phyloP scores from a whole-genome alignment of 1,140 invertebrate genomes.

The Ylistrum balloti region DNA sequence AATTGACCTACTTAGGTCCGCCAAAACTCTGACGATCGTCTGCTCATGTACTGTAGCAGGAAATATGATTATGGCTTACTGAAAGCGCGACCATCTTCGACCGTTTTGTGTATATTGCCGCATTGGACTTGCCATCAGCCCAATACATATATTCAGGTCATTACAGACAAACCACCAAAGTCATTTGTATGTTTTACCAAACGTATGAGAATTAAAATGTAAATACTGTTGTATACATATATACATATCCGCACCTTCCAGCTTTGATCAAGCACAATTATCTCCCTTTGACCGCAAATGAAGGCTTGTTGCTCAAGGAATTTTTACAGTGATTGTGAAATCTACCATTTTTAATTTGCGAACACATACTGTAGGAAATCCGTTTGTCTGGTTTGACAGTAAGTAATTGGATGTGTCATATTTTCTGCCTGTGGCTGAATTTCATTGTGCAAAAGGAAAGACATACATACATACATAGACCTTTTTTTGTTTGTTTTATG shows the following conservation, averaged over 20 bases:
- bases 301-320: not conserved
- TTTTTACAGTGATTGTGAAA: not conserved
- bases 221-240: not conserved
- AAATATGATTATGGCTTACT: constrained; percentile 1
- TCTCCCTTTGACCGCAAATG: not conserved
- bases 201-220: not conserved
- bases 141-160: not conserved
- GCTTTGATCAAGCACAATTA: not conserved
- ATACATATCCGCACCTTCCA: not conserved
- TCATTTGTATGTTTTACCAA: not conserved
- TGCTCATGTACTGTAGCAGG: not conserved
- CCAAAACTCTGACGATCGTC: not conserved
- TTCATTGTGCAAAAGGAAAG: not conserved
- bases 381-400: not conserved
- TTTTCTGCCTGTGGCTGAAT: not conserved
- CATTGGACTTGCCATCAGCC: not conserved
- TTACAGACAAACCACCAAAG: not conserved
- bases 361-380: constrained; percentile 11
- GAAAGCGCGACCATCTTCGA: not conserved
- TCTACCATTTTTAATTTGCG: not conserved
- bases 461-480: not conserved
- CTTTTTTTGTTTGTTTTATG: not conserved
- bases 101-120: not conserved
- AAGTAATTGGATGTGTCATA: not conserved
- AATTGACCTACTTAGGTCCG: constrained; percentile 28